A percentile compares a stretch with the other conserved stretches of the same genome.
Evolutionary conservation across 2,113 vertebrate species (phyloP).

Genomic region (Lepus americanus): DNA sequence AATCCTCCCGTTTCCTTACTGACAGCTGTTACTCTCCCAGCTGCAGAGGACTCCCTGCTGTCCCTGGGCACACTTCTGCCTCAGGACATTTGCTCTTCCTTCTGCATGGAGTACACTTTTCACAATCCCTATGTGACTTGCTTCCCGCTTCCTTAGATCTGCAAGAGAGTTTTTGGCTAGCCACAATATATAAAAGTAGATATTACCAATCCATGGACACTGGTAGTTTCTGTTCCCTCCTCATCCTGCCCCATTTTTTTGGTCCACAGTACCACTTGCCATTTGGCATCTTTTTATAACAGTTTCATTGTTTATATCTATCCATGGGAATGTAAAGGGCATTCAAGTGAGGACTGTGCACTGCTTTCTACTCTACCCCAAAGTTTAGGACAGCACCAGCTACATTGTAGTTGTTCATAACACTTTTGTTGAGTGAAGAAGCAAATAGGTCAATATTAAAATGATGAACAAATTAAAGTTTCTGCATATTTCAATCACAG

Average conservation of each 20-base stretch:
- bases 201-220: neutral
- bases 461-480: constrained; percentile 26
- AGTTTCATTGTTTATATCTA: neutral
- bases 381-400: neutral
- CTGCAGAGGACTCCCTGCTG: neutral
- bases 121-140: neutral
- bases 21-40: neutral
- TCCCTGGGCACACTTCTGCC: neutral
- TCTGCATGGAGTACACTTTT: neutral
- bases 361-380: neutral
- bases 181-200: neutral
- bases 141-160: neutral
- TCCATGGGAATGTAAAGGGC: neutral
- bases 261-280: neutral
- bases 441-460: neutral
- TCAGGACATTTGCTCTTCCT: neutral
- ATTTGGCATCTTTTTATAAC: neutral
- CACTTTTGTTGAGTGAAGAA: constrained; percentile 22
- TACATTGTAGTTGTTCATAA: neutral
- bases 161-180: neutral
- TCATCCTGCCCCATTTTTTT: neutral
- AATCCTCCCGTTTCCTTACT: neutral
- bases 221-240: neutral
- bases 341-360: neutral
- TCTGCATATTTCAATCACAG: constrained; percentile 46